Evolutionary conservation across 1,140 invertebrate genomes (phyloP).

Genomic region (Drosophila sucinea): DNA sequence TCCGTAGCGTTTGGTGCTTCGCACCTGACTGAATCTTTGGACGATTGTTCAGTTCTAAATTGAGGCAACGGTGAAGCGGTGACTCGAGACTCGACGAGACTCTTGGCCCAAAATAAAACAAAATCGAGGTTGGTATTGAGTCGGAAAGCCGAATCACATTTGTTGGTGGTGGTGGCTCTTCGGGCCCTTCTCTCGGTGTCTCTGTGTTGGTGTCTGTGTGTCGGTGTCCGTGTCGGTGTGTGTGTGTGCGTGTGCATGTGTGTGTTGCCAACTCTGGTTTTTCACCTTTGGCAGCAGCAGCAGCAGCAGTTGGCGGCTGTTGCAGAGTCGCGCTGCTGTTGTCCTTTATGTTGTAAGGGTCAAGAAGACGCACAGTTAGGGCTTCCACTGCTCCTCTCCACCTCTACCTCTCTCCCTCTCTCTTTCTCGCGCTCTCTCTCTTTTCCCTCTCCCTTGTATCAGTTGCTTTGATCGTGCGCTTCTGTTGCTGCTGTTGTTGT

Average conservation of each 20-base stretch:
- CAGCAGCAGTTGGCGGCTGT: constrained; percentile 75
- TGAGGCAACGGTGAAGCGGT: constrained; percentile 78
- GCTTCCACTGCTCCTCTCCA: constrained; percentile 19
- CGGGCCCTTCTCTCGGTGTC: constrained; percentile 27
- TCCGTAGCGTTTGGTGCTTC: constrained; percentile 82
- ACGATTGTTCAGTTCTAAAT: constrained; percentile 77
- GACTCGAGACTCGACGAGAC: constrained; percentile 21
- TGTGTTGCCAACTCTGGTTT: constrained; percentile 77
- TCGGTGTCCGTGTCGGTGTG: constrained; percentile 18
- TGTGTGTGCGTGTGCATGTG: constrained; percentile 27
- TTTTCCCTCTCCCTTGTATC: constrained; percentile 32
- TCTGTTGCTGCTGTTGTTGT: constrained; percentile 45
- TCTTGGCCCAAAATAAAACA: constrained; percentile 38
- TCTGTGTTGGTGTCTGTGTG: background rate
- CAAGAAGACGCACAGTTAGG: constrained; percentile 78
- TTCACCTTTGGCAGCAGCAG: constrained; percentile 81
- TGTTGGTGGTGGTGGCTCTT: constrained; percentile 31
- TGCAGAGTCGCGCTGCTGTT: constrained; percentile 51
- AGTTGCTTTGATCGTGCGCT: constrained; percentile 66
- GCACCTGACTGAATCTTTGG: constrained; percentile 83
- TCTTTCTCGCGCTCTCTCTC: background rate
- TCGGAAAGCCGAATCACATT: constrained; percentile 72
- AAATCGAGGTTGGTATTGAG: constrained; percentile 57
- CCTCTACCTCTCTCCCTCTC: constrained; percentile 17
- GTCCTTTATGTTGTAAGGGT: constrained; percentile 75